phyloP scores from a whole-genome alignment of 2,113 vertebrate genomes.

The Hyaena hyaena region DNA sequence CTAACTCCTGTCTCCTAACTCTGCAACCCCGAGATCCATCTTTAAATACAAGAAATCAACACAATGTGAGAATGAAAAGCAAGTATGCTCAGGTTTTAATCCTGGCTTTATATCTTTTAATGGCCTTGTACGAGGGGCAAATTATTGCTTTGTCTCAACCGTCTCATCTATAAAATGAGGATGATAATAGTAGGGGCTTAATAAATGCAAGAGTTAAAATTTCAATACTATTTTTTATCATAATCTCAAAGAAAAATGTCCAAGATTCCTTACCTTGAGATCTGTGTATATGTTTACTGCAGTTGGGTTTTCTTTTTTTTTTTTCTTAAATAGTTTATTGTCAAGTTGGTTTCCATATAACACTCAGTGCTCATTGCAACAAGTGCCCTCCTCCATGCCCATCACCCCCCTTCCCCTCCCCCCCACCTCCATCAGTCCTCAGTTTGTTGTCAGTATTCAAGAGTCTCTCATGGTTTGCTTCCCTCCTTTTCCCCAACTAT shows the following conservation, averaged over 20 bases:
- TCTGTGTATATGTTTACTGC: not conserved
- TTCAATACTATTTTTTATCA: not conserved
- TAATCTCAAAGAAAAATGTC: not conserved
- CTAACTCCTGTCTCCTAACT: not conserved
- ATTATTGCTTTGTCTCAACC: not conserved
- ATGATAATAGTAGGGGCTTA: not conserved
- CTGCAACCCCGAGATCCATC: not conserved
- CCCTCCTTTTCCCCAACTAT: too few species aligned
- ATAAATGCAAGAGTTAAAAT: not conserved
- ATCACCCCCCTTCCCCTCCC: too few species aligned
- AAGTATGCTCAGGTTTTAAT: not conserved
- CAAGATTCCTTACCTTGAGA: not conserved
- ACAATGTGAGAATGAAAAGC: not conserved
- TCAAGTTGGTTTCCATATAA: too few species aligned
- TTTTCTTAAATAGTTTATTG: too few species aligned
- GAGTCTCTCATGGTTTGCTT: too few species aligned
- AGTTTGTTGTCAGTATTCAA: too few species aligned
- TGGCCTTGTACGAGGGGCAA: not conserved
- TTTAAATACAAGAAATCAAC: not conserved
- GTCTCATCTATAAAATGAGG: not conserved
- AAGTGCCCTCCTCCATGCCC: too few species aligned
- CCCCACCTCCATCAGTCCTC: too few species aligned
- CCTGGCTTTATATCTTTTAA: not conserved
- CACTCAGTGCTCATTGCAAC: too few species aligned
- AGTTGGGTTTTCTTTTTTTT: not conserved